phyloP scores from a whole-genome alignment of 2,888 invertebrate species.

The Synergus laeviventris region DNA sequence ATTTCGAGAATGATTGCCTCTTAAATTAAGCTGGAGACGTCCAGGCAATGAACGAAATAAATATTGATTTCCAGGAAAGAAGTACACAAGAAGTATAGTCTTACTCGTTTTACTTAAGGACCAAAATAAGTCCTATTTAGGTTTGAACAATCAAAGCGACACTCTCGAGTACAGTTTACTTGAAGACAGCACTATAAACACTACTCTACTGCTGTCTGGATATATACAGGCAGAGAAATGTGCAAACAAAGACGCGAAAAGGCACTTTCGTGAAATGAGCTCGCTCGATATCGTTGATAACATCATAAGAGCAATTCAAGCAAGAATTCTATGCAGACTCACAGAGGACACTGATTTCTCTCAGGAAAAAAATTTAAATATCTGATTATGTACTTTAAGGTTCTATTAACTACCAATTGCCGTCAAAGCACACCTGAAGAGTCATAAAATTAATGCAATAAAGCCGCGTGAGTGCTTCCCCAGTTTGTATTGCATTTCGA shows the following conservation, averaged over 20 bases:
- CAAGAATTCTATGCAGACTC: not conserved
- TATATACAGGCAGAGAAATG: constrained; percentile 24
- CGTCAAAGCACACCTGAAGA: not conserved
- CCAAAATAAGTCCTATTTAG: not conserved
- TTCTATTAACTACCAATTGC: constrained; percentile 1
- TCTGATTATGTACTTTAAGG: not conserved
- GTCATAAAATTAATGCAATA: not conserved
- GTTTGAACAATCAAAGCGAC: constrained; percentile 15
- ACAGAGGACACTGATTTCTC: not conserved
- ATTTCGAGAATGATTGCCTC: too few relatives aligned
- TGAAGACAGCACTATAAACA: constrained; percentile 19
- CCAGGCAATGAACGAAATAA: not conserved
- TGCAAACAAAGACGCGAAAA: constrained; percentile 33
- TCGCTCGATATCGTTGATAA: constrained; percentile 30
- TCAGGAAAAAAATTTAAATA: not conserved
- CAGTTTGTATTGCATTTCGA: constrained; percentile 3
- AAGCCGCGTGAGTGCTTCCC: not conserved
- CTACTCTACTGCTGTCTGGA: not conserved
- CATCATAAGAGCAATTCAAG: constrained; percentile 8
- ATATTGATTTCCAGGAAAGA: not conserved
- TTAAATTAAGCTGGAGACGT: too few relatives aligned
- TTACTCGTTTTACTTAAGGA: not conserved
- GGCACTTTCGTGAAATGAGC: constrained; percentile 29
- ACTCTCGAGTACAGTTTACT: constrained; percentile 17
- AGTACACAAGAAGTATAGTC: not conserved